Percentiles rank a stretch among this genome's conserved stretches.
These are phyloP conservation scores for Pachliopta kotzebuea DNA, from an alignment of 2,888 invertebrate genomes.

Conservation along the genomic window DNA sequence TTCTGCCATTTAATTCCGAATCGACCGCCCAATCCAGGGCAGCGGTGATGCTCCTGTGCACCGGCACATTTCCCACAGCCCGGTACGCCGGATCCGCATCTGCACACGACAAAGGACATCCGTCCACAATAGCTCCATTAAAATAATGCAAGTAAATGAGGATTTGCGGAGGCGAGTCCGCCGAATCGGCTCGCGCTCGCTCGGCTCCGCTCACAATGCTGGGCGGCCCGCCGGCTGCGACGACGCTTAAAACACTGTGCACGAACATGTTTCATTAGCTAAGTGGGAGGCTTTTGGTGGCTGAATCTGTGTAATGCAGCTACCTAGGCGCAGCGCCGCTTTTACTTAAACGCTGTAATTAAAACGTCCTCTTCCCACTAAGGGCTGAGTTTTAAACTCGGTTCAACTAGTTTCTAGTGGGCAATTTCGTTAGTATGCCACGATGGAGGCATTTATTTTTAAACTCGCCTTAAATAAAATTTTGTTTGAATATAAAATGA, in stretches of 20 bases:
- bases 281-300: conserved; percentile 81
- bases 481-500: conserved; percentile 25
- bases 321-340: conserved; percentile 72
- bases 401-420: conserved; percentile 71
- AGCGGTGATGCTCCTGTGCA: conserved; percentile 69
- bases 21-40: conserved; percentile 62
- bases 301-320: conserved; percentile 79
- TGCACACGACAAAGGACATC: conserved; percentile 74
- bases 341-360: conserved; percentile 79
- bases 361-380: conserved; percentile 69
- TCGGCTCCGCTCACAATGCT: conserved; percentile 61
- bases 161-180: conserved; percentile 73
- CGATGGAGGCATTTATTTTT: conserved; percentile 25
- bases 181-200: conserved; percentile 63
- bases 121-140: conserved; percentile 79
- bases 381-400: conserved; percentile 75
- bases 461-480: conserved; percentile 22
- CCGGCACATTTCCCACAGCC: conserved; percentile 69
- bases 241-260: conserved; percentile 74
- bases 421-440: conserved; percentile 72
- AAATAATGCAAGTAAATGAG: conserved; percentile 81
- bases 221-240: conserved; percentile 47
- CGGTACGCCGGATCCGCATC: conserved; percentile 62
- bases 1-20: conserved; percentile 58
- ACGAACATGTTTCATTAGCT: conserved; percentile 82